Evolutionary conservation across 1,140 invertebrate species (phyloP), one percentile per base, ranked within the genome.

Genomic region (Drosophila subobscura): DNA sequence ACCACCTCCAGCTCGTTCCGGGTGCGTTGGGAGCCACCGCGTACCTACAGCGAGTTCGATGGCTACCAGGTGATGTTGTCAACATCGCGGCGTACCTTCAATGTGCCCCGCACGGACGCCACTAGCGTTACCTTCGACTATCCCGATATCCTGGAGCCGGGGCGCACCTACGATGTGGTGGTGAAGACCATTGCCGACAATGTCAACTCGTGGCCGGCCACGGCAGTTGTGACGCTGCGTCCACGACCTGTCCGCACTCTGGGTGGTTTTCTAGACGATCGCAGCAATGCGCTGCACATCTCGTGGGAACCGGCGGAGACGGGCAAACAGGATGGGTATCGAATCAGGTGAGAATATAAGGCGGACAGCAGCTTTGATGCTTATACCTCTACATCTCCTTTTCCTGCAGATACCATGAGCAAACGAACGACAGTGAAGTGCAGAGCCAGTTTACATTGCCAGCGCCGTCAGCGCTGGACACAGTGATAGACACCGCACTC

Each of bases 131-230:
- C 92, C 72, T 95, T 94, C 79, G 94, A 95, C 60, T 97, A 97
- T 91, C 95, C 95, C 53, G 96, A 97, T 51, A 93, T 94, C 52
- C 91, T 98, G 42, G 96, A 98, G 90, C 96, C 97, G 0, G 97
- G 97, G 22, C 94, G 94, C 90, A 97, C 95, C 2, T 98, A 97
- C 91, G 95, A 96, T 86, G 96, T 98, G 42, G 94, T 96, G 52
- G 96, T 98, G 0, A 98, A 98, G 92, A 97, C 97, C 2, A 96
- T 98, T 54, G 97, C 96, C 4, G 97, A 96, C 41, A 98, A 97
- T 93, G 97, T 98, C 1, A 96, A 96, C 41, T 97, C 96, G 46
- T 98, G 97, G 97, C 97, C 97, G 2, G 95, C 96, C 20, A 94
- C 94, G 25, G 94, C 94, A 4, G 97, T 98, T 85, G 94, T 98